Base-by-base conservation (phyloP, 2,113 vertebrate genomes). In the Brienomyrus longianalis region DNA sequence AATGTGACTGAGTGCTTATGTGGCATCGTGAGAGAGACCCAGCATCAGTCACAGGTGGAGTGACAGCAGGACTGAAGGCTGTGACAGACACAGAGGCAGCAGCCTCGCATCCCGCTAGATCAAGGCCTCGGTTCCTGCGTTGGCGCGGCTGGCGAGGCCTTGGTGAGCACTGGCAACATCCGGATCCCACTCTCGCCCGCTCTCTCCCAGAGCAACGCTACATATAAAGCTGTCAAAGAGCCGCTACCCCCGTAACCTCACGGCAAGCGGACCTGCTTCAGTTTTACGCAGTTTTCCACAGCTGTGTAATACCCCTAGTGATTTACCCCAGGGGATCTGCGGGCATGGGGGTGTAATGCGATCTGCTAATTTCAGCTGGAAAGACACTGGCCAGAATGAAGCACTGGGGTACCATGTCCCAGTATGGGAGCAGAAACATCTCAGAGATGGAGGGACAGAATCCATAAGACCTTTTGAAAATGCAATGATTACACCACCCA, bases 61-160 rank as follows among this genome's bases (percentile, higher is more conserved):
- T 88, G 66, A 88, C 88, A 87, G 84, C 50, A 85, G 35, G 74
- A 19, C 35, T 80, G 74, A 80, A 80, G 48, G 86, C 43, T 43
- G 52, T 88, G 90, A 89, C 88, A 89, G 83, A 80, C 51, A 80
- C 15, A 59, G 45, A 48, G 43, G 23, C 10, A 54, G 80, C 62
- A 84, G 66, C 31, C 48, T 7, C 48, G 39, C 51, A 88, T 83
- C 87, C 56, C 86, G 77, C 50, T 88, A 91, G 90, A 92, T 90
- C 90, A 89, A 88, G 90, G 91, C 90, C 92, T 92, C 89, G 62
- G 17, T 90, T 87, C 86, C 83, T 43, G 88, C 35, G 1, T 86
- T 91, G 74, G 27, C 8, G 31, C 0, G 31, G 31, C 31, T 31
- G 31, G 31, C 1, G 31, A 31, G 31, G 31, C 31, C 31, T 86